Conservation (phyloP, 2,113 vertebrate species). For the Python bivittatus region DNA sequence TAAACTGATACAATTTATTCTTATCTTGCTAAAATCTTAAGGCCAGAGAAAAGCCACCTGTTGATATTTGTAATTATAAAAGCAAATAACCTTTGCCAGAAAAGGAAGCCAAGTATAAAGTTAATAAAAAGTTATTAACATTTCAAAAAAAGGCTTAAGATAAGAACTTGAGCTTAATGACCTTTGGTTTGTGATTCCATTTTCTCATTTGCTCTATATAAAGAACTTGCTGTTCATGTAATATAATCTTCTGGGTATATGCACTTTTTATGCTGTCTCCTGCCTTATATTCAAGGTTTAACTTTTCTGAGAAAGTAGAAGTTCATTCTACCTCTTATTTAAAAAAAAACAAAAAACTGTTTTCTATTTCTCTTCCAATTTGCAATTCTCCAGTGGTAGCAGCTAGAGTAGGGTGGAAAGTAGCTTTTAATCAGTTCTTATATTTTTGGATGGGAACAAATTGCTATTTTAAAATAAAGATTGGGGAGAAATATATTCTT, state of each 20-base stretch:
- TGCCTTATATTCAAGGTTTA: not conserved
- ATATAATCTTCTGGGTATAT: not conserved
- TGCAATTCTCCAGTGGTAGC: not conserved
- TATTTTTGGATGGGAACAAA: not conserved
- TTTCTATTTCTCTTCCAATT: not conserved
- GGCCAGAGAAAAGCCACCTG: not conserved
- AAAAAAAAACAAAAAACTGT: no score
- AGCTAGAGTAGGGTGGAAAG: not conserved
- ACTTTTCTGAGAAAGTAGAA: not conserved
- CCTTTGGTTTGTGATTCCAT: not conserved
- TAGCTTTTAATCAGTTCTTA: not conserved
- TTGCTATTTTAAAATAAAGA: not conserved
- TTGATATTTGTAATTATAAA: not conserved
- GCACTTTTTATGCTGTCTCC: not conserved
- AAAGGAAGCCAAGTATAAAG: not conserved
- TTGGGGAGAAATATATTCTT: not conserved
- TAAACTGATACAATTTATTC: not conserved
- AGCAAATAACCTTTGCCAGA: not conserved
- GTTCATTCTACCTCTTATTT: not conserved
- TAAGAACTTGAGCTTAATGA: not conserved
- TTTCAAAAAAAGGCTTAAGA: not conserved
- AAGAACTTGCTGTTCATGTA: not conserved
- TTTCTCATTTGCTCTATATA: not conserved
- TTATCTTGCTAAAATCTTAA: not conserved
- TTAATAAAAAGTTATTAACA: not conserved